These are phyloP conservation scores for Malacosoma neustria DNA, from an alignment of 2,888 invertebrate genomes.

Conservation along the genomic window DNA sequence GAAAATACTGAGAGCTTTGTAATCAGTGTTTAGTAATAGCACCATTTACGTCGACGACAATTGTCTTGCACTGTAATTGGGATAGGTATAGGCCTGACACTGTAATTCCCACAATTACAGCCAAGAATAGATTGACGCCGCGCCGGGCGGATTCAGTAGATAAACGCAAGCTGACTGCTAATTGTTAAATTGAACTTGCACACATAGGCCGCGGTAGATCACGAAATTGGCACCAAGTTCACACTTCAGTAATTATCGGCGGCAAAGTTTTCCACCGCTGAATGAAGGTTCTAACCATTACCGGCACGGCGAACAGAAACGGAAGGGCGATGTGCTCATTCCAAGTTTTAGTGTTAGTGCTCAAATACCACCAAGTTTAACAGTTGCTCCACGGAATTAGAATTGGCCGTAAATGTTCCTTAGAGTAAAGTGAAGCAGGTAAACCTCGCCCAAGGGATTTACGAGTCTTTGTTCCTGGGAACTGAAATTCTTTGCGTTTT, in stretches of 20 bases:
- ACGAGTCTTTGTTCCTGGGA: no score
- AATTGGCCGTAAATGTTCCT: conserved; percentile 10
- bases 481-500: no score
- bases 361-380: conserved; percentile 26
- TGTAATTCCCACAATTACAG: conserved; percentile 24
- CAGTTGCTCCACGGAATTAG: conserved; percentile 22
- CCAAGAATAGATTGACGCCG: conserved; percentile 15
- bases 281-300: conserved; percentile 41
- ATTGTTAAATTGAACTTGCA: conserved; percentile 44
- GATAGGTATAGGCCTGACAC: conserved; percentile 1
- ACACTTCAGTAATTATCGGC: conserved; percentile 58
- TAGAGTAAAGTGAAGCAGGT: not conserved
- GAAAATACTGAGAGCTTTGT: not conserved
- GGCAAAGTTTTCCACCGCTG: conserved; percentile 48
- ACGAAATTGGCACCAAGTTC: conserved; percentile 42
- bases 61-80: not conserved
- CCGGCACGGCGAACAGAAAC: conserved; percentile 31
- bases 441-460: no score
- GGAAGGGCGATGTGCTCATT: conserved; percentile 27
- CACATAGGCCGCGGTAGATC: conserved; percentile 15
- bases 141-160: conserved; percentile 3
- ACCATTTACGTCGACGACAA: not conserved
- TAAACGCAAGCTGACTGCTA: conserved; percentile 23
- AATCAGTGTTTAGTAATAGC: conserved; percentile 1
- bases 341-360: conserved; percentile 30